phyloP scores from a whole-genome alignment of 2,888 invertebrate species.

The Melanargia galathea region DNA sequence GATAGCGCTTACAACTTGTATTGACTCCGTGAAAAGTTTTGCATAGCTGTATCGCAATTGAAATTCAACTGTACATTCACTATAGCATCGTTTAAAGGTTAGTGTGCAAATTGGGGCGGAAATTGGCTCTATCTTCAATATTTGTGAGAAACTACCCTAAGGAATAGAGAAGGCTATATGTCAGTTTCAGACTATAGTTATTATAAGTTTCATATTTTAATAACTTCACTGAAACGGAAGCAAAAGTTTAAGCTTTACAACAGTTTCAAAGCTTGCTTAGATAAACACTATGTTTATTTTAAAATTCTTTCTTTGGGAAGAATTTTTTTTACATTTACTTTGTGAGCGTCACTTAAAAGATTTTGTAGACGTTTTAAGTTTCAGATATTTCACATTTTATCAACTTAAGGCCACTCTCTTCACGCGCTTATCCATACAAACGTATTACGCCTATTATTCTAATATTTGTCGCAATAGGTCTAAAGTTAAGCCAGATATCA shows the following conservation, averaged over 20 bases:
- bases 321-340: not conserved
- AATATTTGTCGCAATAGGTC: too few species aligned
- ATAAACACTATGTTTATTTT: not conserved
- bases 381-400: not conserved
- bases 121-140: too few species aligned
- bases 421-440: too few species aligned
- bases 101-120: too few species aligned
- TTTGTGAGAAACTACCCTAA: not conserved
- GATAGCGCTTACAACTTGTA: not conserved
- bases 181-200: not conserved
- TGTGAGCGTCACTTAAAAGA: not conserved
- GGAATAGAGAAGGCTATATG: not conserved
- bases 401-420: too few species aligned
- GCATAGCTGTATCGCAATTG: too few species aligned
- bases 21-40: not conserved
- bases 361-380: not conserved
- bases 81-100: too few species aligned
- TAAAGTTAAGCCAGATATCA: too few species aligned
- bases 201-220: conserved; percentile 5
- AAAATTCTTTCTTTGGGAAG: not conserved
- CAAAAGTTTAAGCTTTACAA: not conserved
- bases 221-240: not conserved
- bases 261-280: not conserved
- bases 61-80: too few species aligned
- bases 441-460: too few species aligned